A percentile compares a stretch with the other conserved stretches of the same genome.
phyloP scores from a whole-genome alignment of 2,113 vertebrate species.

The Brienomyrus brachyistius region DNA sequence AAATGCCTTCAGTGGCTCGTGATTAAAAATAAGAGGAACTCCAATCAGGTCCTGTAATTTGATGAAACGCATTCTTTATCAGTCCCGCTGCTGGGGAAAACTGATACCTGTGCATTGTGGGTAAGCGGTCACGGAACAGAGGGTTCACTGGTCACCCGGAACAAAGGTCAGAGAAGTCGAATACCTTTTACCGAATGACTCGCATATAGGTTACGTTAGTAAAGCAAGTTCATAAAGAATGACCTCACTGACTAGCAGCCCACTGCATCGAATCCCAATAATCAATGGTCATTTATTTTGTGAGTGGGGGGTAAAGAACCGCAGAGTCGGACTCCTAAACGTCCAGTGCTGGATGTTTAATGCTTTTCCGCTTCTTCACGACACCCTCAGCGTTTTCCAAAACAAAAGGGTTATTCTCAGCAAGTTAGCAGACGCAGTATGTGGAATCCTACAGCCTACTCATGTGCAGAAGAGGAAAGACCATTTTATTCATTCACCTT shows the following conservation, averaged over 20 bases:
- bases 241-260: neutral
- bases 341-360: neutral
- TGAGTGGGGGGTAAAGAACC: neutral
- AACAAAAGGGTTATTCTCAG: neutral
- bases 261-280: neutral
- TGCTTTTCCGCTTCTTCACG: neutral
- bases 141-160: neutral
- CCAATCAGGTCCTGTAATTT: conserved; percentile 53
- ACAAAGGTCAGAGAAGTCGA: neutral
- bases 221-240: neutral
- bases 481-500: neutral
- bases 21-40: conserved; percentile 47
- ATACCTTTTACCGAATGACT: neutral
- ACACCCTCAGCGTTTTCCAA: neutral
- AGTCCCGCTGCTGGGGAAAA: conserved; percentile 47
- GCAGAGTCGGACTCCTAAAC: neutral
- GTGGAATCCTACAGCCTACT: neutral
- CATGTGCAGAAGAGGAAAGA: neutral
- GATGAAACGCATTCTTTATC: conserved; percentile 46
- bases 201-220: neutral
- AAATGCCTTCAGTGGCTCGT: conserved; percentile 52
- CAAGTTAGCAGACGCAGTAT: neutral
- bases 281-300: neutral
- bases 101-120: conserved; percentile 49
- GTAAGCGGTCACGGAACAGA: conserved; percentile 45